Percentiles rank a stretch among this genome's conserved stretches.
Evolutionary conservation across 1,140 invertebrate genomes (phyloP).

Genomic region (Ceratosolen solmsi): DNA sequence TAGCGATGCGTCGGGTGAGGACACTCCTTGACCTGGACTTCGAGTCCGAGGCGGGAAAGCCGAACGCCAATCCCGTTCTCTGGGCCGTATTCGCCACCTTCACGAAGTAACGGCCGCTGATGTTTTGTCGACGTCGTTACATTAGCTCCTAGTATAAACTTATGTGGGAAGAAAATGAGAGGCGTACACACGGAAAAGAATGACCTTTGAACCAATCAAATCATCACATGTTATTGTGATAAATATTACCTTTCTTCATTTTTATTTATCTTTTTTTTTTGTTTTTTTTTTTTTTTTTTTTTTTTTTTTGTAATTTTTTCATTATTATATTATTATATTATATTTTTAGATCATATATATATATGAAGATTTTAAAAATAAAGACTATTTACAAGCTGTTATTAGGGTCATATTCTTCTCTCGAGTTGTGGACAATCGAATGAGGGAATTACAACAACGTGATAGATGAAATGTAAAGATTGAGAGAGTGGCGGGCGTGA

Average conservation of each 20-base stretch:
- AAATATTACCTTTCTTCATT: constrained; percentile 22
- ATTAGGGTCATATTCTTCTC: constrained; percentile 21
- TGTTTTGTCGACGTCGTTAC: constrained; percentile 42
- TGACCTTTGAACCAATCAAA: constrained; percentile 14
- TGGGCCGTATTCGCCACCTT: constrained; percentile 99
- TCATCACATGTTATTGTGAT: background rate
- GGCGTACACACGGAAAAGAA: background rate
- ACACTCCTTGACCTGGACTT: constrained; percentile 97
- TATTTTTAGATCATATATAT: background rate
- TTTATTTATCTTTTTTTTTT: background rate
- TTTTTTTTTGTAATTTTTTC: background rate
- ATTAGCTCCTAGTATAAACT: background rate
- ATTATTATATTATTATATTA: too few relatives aligned
- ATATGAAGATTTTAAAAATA: constrained; percentile 41
- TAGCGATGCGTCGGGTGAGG: constrained; percentile 96
- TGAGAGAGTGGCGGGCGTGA: background rate
- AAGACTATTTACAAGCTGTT: constrained; percentile 31
- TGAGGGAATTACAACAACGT: too few relatives aligned
- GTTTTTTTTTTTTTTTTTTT: background rate
- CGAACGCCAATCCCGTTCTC: constrained; percentile 92
- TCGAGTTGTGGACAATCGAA: background rate
- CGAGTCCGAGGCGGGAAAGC: constrained; percentile 92
- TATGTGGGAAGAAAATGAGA: too few relatives aligned
- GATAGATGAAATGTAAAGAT: background rate
- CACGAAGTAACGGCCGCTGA: constrained; percentile 89